Evolutionary conservation across 2,797 vertebrate species (phyloP).

Genomic region (Microctenopoma stevenorrisi): DNA sequence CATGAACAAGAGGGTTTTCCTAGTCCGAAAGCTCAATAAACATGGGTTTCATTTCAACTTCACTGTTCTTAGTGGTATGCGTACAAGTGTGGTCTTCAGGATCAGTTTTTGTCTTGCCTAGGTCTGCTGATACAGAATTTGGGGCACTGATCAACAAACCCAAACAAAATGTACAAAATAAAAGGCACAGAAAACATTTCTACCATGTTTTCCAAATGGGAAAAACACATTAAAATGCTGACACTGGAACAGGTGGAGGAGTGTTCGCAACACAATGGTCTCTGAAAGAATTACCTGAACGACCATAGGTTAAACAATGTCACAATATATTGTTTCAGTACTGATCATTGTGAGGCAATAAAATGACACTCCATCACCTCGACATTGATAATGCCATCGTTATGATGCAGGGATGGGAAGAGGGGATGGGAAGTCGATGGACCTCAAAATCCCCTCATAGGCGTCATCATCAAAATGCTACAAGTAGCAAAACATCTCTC

Average conservation of each 20-base stretch:
- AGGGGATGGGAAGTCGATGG: slow-evolving; percentile 54
- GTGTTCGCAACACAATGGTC: slow-evolving; percentile 73
- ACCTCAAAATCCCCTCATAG: slow-evolving; percentile 57
- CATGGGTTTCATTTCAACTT: slow-evolving; percentile 26
- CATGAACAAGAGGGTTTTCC: slow-evolving; percentile 23
- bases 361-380: slow-evolving; percentile 70
- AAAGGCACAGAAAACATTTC: slow-evolving; percentile 72
- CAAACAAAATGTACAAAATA: slow-evolving; percentile 68
- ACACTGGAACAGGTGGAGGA: slow-evolving; percentile 63
- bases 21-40: slow-evolving; percentile 60
- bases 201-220: slow-evolving; percentile 74
- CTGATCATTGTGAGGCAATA: slow-evolving; percentile 68
- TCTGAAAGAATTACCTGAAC: slow-evolving; percentile 8
- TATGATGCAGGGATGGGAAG: slow-evolving; percentile 65
- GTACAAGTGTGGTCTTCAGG: slow-evolving; percentile 67
- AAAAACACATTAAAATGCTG: slow-evolving; percentile 61
- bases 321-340: background rate
- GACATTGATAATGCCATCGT: slow-evolving; percentile 62
- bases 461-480: slow-evolving; percentile 15
- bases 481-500: slow-evolving; percentile 4
- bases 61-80: slow-evolving; percentile 67
- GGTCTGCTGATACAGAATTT: slow-evolving; percentile 73
- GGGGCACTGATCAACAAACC: slow-evolving; percentile 77
- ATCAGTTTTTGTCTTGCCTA: slow-evolving; percentile 58
- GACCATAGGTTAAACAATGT: slow-evolving; percentile 24